A percentile compares a stretch with the other conserved stretches of the same genome.
Conservation (phyloP, 2,888 invertebrate genomes). For the Campoletis raptor region DNA sequence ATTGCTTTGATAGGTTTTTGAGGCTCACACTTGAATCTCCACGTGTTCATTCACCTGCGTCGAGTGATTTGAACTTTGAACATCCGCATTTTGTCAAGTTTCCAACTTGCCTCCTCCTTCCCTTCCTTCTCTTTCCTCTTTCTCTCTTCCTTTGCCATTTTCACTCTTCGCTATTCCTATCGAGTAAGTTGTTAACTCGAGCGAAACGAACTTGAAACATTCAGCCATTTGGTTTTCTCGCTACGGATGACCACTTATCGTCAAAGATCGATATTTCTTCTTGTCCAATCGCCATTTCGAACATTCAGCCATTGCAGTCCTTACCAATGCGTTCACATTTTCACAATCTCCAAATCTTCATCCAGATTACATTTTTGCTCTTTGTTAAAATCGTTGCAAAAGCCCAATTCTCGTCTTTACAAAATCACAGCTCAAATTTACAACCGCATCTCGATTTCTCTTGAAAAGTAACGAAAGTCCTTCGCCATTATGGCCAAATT, state of each 20-base stretch:
- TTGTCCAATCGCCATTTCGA: conserved; percentile 31
- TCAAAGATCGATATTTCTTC: conserved; percentile 57
- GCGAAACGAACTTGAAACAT: conserved; percentile 40
- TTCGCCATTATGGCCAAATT: conserved; percentile 24
- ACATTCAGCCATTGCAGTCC: neutral
- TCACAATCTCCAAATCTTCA: conserved; percentile 32
- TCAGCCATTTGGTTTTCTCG: neutral
- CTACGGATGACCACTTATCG: neutral
- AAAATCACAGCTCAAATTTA: conserved; percentile 41
- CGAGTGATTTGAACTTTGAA: conserved; percentile 33
- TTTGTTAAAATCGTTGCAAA: neutral
- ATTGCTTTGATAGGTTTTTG: conserved; percentile 4
- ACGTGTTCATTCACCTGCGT: neutral
- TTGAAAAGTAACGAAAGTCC: neutral
- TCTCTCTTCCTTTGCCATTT: conserved; percentile 26
- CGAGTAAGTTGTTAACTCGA: conserved; percentile 32
- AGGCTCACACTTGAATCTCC: conserved; percentile 1
- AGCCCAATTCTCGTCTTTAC: conserved; percentile 12
- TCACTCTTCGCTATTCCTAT: neutral
- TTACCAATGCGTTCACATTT: neutral
- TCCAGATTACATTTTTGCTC: conserved; percentile 42
- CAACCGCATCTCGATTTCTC: conserved; percentile 36
- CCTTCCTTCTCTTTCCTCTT: neutral
- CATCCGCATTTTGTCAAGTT: conserved; percentile 1
- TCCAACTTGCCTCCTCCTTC: neutral